Evolutionary conservation across 2,797 vertebrate species (phyloP).

Genomic region (Epinephelus awoara): DNA sequence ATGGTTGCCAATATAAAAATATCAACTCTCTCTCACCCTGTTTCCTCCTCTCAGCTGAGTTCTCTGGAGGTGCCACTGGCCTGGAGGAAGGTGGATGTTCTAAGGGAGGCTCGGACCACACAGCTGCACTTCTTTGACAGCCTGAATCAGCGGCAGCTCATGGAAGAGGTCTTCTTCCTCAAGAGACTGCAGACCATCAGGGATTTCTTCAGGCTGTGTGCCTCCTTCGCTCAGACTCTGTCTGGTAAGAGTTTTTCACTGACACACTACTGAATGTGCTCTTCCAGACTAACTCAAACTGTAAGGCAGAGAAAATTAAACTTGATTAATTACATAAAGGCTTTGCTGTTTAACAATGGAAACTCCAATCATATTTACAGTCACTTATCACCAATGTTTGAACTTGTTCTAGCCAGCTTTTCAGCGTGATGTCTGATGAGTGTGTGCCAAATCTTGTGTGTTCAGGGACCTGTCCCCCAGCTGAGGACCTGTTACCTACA

Average conservation of each 20-base stretch:
- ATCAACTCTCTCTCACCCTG: not conserved
- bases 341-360: not conserved
- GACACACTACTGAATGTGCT: not conserved
- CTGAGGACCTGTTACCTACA: constrained; percentile 89
- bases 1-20: not conserved
- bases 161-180: constrained; percentile 97
- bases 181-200: constrained; percentile 96
- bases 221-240: constrained; percentile 94
- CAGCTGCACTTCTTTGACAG: constrained; percentile 95
- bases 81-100: constrained; percentile 96
- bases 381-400: not conserved
- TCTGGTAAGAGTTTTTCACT: constrained; percentile 86
- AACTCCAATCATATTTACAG: not conserved
- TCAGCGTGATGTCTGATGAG: not conserved
- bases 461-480: constrained; percentile 76
- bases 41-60: constrained; percentile 86
- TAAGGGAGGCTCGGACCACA: constrained; percentile 92
- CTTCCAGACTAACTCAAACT: not conserved
- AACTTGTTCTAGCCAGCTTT: not conserved
- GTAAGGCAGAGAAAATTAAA: too few species aligned
- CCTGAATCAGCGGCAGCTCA: constrained; percentile 90
- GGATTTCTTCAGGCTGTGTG: constrained; percentile 96
- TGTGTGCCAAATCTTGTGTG: not conserved
- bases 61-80: constrained; percentile 94
- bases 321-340: not conserved